phyloP scores from a whole-genome alignment of 2,113 vertebrate species.

The Morone chrysops region DNA sequence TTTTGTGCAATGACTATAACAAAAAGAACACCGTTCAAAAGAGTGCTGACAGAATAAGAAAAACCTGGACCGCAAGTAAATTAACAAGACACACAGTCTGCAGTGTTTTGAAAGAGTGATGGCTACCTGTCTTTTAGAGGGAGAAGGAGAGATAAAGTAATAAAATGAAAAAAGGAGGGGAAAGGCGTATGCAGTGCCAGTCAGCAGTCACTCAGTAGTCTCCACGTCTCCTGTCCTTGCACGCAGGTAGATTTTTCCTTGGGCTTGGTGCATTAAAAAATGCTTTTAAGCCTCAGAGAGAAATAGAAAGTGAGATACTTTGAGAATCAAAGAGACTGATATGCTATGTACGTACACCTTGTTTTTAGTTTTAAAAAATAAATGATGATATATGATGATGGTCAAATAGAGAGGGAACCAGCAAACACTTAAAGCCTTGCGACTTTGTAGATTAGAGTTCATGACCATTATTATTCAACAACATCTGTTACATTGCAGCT shows the following conservation, averaged over 20 bases:
- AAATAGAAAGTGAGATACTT: background rate
- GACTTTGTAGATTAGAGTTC: slow-evolving; percentile 14
- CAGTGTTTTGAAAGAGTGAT: slow-evolving; percentile 30
- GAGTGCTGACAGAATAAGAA: slow-evolving; percentile 27
- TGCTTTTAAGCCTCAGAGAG: slow-evolving; percentile 29
- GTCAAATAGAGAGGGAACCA: background rate
- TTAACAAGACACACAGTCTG: slow-evolving; percentile 27
- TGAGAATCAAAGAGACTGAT: slow-evolving; percentile 10
- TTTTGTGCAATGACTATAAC: slow-evolving; percentile 30
- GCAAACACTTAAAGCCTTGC: background rate
- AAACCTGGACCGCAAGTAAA: slow-evolving; percentile 10
- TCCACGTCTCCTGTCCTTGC: slow-evolving; percentile 25
- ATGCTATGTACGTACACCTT: background rate
- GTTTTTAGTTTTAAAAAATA: no score
- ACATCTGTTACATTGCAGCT: slow-evolving; percentile 17
- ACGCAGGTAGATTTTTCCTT: slow-evolving; percentile 20
- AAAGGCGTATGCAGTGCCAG: slow-evolving; percentile 17
- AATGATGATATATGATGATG: background rate
- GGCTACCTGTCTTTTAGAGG: slow-evolving; percentile 31
- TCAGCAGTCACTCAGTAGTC: slow-evolving; percentile 50
- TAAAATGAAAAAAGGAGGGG: background rate
- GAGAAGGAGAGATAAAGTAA: slow-evolving; percentile 23
- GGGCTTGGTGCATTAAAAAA: slow-evolving; percentile 44
- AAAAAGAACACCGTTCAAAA: slow-evolving; percentile 20
- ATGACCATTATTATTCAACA: slow-evolving; percentile 14